Evolutionary conservation across 2,113 vertebrate species (phyloP).

Genomic region (Ictidomys tridecemlineatus): DNA sequence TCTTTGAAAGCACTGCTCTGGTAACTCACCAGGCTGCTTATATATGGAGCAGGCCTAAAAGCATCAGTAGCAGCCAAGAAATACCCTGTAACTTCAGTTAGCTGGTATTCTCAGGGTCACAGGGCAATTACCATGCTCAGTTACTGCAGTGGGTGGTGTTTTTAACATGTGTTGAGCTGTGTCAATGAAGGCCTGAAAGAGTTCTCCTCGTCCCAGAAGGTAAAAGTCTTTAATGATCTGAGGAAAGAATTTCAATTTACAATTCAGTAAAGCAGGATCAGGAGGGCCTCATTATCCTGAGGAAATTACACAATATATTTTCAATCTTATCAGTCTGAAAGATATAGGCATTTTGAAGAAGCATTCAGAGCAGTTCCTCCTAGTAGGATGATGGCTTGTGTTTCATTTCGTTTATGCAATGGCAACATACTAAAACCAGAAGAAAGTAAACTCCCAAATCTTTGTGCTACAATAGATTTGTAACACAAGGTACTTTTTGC

Average conservation of each 20-base stretch:
- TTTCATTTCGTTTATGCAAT: slow-evolving; percentile 1
- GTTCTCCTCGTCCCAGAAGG: slow-evolving; percentile 96
- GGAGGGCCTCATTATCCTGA: neutral
- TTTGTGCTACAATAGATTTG: neutral
- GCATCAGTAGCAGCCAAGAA: neutral
- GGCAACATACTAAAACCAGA: neutral
- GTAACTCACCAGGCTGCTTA: slow-evolving; percentile 31
- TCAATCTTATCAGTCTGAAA: neutral
- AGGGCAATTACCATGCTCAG: slow-evolving; percentile 94
- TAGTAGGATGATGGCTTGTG: neutral
- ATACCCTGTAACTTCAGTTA: neutral
- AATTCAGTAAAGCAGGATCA: slow-evolving; percentile 30
- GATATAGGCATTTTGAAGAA: slow-evolving; percentile 29
- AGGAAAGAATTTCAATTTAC: slow-evolving; percentile 67
- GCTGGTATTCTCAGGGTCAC: slow-evolving; percentile 1
- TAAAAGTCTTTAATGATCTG: slow-evolving; percentile 99
- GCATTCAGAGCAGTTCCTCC: neutral
- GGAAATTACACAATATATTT: neutral
- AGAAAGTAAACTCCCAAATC: neutral
- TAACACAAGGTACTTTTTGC: neutral
- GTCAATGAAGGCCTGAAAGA: slow-evolving; percentile 99
- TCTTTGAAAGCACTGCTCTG: neutral
- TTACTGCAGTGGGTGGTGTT: slow-evolving; percentile 96
- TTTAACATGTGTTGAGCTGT: slow-evolving; percentile 98
- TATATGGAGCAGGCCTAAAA: neutral